These are phyloP conservation scores for Oophaga pumilio DNA, from an alignment of 2,113 vertebrate genomes.

Conservation along the genomic window DNA sequence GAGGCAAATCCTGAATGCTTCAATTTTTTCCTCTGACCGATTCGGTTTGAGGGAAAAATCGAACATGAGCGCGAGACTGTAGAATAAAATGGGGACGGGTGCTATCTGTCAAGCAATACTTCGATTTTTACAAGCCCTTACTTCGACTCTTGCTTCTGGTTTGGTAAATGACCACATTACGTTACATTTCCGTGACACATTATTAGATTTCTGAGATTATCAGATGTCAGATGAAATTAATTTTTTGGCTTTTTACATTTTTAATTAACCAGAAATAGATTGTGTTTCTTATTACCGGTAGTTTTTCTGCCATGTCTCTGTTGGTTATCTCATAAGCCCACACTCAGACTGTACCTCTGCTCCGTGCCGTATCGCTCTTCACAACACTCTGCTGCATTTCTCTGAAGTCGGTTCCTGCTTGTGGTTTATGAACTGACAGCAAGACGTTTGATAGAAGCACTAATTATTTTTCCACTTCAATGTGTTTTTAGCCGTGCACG, in stretches of 20 bases:
- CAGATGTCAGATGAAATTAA: neutral
- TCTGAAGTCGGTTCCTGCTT: slow-evolving; percentile 52
- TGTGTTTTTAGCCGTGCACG: slow-evolving; percentile 66
- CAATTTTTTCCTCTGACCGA: too few relatives aligned
- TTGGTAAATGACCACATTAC: too few relatives aligned
- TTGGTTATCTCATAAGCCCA: neutral
- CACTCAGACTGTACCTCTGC: neutral
- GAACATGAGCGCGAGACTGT: too few relatives aligned
- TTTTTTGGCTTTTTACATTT: neutral
- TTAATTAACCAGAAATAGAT: neutral
- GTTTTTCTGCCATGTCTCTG: neutral
- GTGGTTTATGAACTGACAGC: slow-evolving; percentile 64
- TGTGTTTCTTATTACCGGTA: neutral
- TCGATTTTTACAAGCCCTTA: too few relatives aligned
- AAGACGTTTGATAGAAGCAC: slow-evolving; percentile 61
- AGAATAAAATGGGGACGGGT: too few relatives aligned
- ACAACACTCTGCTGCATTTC: slow-evolving; percentile 51
- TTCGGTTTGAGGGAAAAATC: too few relatives aligned
- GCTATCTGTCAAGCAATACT: too few relatives aligned
- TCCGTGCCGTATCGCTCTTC: neutral
- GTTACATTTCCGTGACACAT: too few relatives aligned
- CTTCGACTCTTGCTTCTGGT: too few relatives aligned
- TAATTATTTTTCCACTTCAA: slow-evolving; percentile 71
- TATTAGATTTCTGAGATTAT: neutral
- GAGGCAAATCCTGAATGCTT: too few relatives aligned